Conservation (phyloP, 2,113 vertebrate species). For the Gracilinanus agilis region DNA sequence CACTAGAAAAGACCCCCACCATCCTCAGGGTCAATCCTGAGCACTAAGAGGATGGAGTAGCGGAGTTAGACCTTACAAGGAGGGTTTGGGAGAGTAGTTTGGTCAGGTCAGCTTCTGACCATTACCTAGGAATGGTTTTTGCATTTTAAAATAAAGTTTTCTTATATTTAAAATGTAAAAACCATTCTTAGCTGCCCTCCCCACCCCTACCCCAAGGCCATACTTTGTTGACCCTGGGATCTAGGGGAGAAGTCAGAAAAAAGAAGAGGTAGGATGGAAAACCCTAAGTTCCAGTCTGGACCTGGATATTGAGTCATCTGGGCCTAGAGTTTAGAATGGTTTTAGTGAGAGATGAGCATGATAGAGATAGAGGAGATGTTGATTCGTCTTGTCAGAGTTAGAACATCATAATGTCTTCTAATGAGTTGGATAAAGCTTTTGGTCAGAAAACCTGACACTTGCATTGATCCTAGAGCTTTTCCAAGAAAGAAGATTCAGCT, state of each 20-base stretch:
- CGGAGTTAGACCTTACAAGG: background rate
- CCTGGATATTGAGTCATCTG: background rate
- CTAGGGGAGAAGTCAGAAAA: background rate
- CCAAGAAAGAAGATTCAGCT: background rate
- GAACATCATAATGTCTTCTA: background rate
- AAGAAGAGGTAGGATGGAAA: background rate
- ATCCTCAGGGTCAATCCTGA: background rate
- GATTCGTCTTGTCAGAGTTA: background rate
- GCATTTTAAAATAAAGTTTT: background rate
- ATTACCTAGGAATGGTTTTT: background rate
- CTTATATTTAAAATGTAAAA: background rate
- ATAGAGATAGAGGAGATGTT: too few species aligned
- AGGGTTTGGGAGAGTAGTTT: background rate
- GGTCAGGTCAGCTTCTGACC: background rate
- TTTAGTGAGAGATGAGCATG: background rate
- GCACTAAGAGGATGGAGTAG: background rate
- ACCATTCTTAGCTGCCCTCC: background rate
- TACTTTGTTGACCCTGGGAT: background rate
- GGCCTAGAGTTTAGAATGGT: background rate
- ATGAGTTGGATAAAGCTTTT: background rate
- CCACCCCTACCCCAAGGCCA: background rate
- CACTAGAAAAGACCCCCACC: background rate
- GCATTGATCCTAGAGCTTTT: background rate
- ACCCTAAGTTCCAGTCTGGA: background rate
- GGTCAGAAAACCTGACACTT: background rate